These are phyloP conservation scores for Pyrrhura leucotis DNA, from an alignment of 2,797 vertebrate genomes.

Conservation along the genomic window DNA sequence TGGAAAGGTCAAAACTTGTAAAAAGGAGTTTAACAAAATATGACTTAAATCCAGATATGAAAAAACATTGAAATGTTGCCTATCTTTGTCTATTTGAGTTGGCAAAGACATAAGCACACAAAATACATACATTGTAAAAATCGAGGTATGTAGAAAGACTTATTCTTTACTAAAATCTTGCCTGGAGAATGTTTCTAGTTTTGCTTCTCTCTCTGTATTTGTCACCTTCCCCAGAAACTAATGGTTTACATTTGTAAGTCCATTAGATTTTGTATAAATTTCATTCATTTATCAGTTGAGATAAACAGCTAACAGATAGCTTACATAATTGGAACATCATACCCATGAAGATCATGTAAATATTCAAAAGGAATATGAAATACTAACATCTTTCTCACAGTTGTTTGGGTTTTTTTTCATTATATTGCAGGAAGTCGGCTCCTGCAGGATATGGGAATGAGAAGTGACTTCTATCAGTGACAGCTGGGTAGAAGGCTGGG, in stretches of 20 bases:
- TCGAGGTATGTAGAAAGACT: neutral
- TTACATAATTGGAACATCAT: neutral
- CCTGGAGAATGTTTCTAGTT: neutral
- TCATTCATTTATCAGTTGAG: neutral
- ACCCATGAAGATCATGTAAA: neutral
- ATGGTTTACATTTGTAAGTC: neutral
- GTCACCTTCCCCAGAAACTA: neutral
- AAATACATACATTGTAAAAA: neutral
- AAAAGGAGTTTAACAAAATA: neutral
- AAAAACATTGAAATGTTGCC: neutral
- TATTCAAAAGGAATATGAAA: neutral
- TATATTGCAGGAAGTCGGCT: neutral
- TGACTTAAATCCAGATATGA: neutral
- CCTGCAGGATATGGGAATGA: neutral
- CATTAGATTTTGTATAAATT: neutral
- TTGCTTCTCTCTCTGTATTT: neutral
- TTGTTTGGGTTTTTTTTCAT: neutral
- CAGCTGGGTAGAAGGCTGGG: rapidly evolving
- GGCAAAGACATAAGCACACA: neutral
- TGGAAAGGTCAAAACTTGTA: neutral
- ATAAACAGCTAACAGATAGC: neutral
- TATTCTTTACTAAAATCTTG: neutral
- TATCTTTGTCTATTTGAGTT: neutral
- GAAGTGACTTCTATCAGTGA: neutral
- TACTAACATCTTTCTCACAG: neutral